Evolutionary conservation across 2,797 vertebrate species (phyloP), one percentile per base, ranked within the genome.

Genomic region (Danio albolineatus): DNA sequence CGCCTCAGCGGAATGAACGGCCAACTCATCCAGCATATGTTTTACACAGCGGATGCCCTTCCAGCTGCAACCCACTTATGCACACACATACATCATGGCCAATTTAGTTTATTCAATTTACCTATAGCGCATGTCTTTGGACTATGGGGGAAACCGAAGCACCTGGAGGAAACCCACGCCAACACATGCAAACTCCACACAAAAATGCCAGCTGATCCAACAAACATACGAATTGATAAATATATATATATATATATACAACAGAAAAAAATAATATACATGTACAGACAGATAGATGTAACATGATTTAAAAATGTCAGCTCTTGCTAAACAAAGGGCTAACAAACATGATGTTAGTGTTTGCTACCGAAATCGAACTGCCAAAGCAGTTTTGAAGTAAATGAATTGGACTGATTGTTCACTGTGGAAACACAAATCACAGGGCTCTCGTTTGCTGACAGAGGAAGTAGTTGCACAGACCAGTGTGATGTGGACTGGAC

Each of bases 401-500:
- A 53, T 64, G 4, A 43, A 76, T 44, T n/a, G 61, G 49, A 65
- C 14, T 56, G 74, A 76, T 44, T 66, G 9, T 36, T 36, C 49
- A 77, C 10, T 46, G 61, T 66, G 41, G 61, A 77, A 57, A 54
- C 38, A 76, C 54, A 59, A 78, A 78, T 59, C 64, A 78, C 65
- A 59, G 44, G 53, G 19, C 44, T 39, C 21, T 56, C 10, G n/a
- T 67, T 28, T 67, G 64, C 21, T 67, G 53, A 77, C 64, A 69
- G 53, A 60, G 65, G 54, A 70, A 78, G 54, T 57, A 60, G 76
- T 49, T 78, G 57, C 60, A 54, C 54, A 78, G 44, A 78, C 43
- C 65, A 78, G 76, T 78, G 64, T 78, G 64, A 69, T 78, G 67
- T 78, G 53, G 53, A 78, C 76, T 69, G 76, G 65, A 69, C 76